Conservation (phyloP, 2,888 invertebrate species). For the Drosophila villosipedis region DNA sequence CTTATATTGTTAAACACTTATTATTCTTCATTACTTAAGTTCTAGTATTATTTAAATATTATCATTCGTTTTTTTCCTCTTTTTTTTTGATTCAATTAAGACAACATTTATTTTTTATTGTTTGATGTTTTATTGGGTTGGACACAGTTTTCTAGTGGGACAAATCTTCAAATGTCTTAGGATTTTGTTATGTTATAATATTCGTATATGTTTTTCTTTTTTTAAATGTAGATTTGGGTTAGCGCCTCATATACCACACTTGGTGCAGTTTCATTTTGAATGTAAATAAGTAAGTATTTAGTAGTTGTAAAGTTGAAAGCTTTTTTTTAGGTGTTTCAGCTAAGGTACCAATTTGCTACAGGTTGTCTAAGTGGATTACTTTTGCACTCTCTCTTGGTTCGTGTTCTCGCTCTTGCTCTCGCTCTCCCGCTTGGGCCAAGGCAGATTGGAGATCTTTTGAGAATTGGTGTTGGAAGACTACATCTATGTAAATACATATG, state of each 20-base stretch:
- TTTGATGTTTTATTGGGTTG: slow-evolving; percentile 36
- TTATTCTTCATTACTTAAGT: slow-evolving; percentile 9
- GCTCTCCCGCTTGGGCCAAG: slow-evolving; percentile 33
- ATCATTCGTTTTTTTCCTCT: neutral
- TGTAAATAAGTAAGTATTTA: slow-evolving; percentile 22
- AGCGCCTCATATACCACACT: slow-evolving; percentile 33
- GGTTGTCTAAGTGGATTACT: slow-evolving; percentile 67
- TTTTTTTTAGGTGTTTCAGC: slow-evolving; percentile 61
- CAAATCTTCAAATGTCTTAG: slow-evolving; percentile 14
- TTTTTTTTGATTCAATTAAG: slow-evolving; percentile 25
- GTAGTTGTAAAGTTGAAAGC: slow-evolving; percentile 59
- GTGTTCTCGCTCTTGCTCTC: slow-evolving; percentile 13
- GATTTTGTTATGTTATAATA: slow-evolving; percentile 3
- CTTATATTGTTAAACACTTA: slow-evolving; percentile 21
- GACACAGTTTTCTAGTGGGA: slow-evolving; percentile 40
- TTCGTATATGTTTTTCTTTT: slow-evolving; percentile 17
- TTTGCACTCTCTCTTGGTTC: slow-evolving; percentile 48
- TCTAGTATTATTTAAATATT: slow-evolving; percentile 4
- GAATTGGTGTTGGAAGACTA: slow-evolving; percentile 68
- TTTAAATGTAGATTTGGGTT: slow-evolving; percentile 10
- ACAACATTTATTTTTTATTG: slow-evolving; percentile 48
- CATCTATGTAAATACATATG: slow-evolving; percentile 43
- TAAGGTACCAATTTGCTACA: slow-evolving; percentile 78
- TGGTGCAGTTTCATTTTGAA: slow-evolving; percentile 44
- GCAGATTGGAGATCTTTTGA: slow-evolving; percentile 37